These are phyloP conservation scores for Pelvicachromis taeniatus DNA, from an alignment of 2,113 vertebrate species.

Conservation along the genomic window DNA sequence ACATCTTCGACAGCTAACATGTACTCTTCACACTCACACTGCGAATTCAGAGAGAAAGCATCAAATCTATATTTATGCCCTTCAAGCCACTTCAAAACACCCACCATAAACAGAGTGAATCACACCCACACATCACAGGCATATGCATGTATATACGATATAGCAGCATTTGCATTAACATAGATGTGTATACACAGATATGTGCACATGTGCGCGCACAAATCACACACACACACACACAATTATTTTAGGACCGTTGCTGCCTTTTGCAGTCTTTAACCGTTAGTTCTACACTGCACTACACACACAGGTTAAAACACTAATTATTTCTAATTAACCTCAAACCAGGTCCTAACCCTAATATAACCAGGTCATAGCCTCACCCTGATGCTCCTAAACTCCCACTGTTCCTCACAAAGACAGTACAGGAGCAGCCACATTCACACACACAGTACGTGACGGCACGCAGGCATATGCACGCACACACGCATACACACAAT, in stretches of 20 bases:
- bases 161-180: not conserved
- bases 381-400: not conserved
- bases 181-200: not conserved
- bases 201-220: not conserved
- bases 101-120: constrained; percentile 48
- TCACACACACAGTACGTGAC: not conserved
- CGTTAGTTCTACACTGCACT: not conserved
- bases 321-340: not conserved
- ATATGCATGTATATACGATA: not conserved
- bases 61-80: constrained; percentile 25
- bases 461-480: not conserved
- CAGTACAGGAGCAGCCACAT: not conserved
- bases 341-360: constrained; percentile 1
- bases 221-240: not conserved
- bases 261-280: not conserved
- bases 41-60: constrained; percentile 2
- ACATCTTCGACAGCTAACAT: not conserved
- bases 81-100: constrained; percentile 31
- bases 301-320: not conserved
- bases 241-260: not conserved
- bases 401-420: not conserved
- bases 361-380: not conserved
- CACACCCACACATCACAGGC: constrained; percentile 38
- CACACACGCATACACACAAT: constrained; percentile 67
- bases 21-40: not conserved